A percentile compares a stretch with the other conserved stretches of the same genome.
These are phyloP conservation scores for Pyrochroa serraticornis DNA, from an alignment of 2,888 invertebrate genomes.

Conservation along the genomic window DNA sequence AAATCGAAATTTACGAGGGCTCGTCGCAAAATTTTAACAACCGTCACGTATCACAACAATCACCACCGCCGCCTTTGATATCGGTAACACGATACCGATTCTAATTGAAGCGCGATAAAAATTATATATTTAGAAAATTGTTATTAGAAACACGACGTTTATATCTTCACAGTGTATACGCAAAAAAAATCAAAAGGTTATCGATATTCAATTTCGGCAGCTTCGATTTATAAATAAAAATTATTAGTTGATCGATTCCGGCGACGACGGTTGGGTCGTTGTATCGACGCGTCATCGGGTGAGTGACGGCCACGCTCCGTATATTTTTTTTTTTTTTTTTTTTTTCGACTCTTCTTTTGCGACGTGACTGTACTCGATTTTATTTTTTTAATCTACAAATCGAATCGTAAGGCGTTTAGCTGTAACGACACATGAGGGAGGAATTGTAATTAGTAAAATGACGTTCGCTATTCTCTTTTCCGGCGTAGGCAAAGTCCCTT, in stretches of 20 bases:
- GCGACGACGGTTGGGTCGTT: neutral
- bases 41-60: no score
- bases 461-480: conserved; percentile 43
- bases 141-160: conserved; percentile 5
- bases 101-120: conserved; percentile 1
- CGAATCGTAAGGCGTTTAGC: conserved; percentile 43
- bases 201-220: conserved; percentile 28
- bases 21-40: neutral
- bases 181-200: conserved; percentile 24
- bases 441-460: conserved; percentile 50
- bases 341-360: neutral
- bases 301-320: neutral
- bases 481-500: conserved; percentile 38
- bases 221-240: conserved; percentile 22
- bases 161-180: conserved; percentile 6
- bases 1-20: conserved; percentile 6
- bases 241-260: conserved; percentile 21
- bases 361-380: no score
- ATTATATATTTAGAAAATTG: conserved; percentile 9
- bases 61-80: no score
- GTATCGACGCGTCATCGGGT: neutral
- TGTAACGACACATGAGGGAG: conserved; percentile 48
- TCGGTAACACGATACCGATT: no score
- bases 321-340: neutral
- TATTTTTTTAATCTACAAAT: conserved; percentile 46